A percentile compares a stretch with the other conserved stretches of the same genome.
These are phyloP conservation scores for Callospermophilus lateralis DNA, from an alignment of 2,113 vertebrate genomes.

Conservation along the genomic window DNA sequence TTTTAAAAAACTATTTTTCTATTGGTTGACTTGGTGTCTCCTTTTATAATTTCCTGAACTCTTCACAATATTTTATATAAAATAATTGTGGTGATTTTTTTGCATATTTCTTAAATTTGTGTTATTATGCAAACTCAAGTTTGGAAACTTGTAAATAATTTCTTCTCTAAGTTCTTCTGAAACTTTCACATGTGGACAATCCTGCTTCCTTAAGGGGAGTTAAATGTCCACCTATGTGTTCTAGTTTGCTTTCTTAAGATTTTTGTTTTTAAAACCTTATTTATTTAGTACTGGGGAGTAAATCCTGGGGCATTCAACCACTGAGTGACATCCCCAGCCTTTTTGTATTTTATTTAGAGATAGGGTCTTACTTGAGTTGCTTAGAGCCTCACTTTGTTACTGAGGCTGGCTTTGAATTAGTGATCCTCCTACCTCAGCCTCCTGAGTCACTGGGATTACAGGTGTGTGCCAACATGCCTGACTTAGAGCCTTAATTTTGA, in stretches of 20 bases:
- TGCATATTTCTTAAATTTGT: not conserved
- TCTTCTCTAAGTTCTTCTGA: not conserved
- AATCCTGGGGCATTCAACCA: no score
- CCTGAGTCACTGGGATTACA: no score
- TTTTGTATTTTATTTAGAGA: no score
- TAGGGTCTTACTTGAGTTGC: no score
- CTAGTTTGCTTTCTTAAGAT: not conserved
- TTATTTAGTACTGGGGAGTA: no score
- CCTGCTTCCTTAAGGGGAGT: not conserved
- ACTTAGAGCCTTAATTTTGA: not conserved
- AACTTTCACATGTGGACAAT: not conserved
- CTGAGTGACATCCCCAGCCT: no score
- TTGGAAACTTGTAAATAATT: not conserved
- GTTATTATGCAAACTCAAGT: not conserved
- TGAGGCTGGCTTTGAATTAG: no score
- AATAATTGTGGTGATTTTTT: not conserved
- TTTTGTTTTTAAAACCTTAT: not conserved
- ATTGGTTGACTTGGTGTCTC: not conserved
- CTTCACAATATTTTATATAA: not conserved
- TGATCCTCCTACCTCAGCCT: no score
- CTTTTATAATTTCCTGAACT: conserved; percentile 9
- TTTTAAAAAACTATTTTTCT: not conserved
- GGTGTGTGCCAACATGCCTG: no score
- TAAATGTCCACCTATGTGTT: not conserved
- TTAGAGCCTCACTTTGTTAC: no score